Conservation (phyloP, 2,888 invertebrate genomes). For the Ophioninae sp. region DNA sequence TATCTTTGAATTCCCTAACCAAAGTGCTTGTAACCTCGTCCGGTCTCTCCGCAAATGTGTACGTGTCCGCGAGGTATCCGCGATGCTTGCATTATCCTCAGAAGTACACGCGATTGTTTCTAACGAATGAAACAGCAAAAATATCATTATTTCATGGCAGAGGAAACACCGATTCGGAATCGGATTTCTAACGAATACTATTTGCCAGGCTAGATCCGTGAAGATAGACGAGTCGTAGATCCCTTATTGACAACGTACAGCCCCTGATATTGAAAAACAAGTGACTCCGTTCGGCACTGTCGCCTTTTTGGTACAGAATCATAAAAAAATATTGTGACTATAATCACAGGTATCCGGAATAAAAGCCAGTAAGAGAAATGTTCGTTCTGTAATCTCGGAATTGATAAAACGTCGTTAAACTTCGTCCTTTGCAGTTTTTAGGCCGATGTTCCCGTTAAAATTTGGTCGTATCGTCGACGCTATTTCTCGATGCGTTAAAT, state of each 20-base stretch:
- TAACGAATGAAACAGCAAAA: not conserved
- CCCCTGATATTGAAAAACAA: not conserved
- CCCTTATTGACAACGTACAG: too few relatives aligned
- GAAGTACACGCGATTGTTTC: not conserved
- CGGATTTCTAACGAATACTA: not conserved
- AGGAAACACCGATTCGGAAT: not conserved
- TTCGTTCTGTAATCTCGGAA: not conserved
- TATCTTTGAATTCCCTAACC: constrained; percentile 9
- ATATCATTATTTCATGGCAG: not conserved
- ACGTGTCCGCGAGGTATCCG: not conserved
- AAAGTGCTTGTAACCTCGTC: not conserved
- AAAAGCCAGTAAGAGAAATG: not conserved
- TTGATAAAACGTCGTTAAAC: not conserved
- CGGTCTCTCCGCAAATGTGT: not conserved
- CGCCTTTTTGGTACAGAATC: not conserved
- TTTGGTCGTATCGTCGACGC: constrained; percentile 2
- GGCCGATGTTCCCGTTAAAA: not conserved
- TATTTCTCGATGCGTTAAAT: not conserved
- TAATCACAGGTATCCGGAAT: not conserved
- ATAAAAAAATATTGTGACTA: not conserved
- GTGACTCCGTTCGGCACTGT: not conserved
- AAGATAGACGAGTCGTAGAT: not conserved
- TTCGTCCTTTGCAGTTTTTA: not conserved
- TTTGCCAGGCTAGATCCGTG: not conserved
- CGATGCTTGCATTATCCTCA: not conserved